These are phyloP conservation scores for Zaprionus gabonicus DNA, from an alignment of 1,140 invertebrate genomes.

Conservation along the genomic window DNA sequence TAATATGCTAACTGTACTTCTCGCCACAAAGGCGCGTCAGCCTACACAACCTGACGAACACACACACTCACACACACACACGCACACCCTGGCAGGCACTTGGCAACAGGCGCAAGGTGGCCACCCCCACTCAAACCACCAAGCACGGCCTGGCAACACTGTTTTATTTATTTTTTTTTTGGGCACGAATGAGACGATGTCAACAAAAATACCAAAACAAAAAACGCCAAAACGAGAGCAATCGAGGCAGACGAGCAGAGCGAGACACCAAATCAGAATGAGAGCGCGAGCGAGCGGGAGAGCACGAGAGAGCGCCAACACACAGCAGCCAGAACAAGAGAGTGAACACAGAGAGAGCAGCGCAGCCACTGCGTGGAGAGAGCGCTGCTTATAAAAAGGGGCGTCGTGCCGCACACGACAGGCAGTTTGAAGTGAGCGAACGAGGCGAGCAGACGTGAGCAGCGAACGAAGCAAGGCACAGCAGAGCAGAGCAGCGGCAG, in stretches of 20 bases:
- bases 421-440: conserved; percentile 55
- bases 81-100: conserved; percentile 30
- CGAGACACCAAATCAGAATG: conserved; percentile 16
- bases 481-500: conserved; percentile 16
- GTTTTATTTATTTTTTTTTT: conserved; percentile 52
- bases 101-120: conserved; percentile 77
- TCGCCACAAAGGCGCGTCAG: conserved; percentile 55
- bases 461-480: conserved; percentile 18
- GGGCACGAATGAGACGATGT: conserved; percentile 78
- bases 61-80: conserved; percentile 16
- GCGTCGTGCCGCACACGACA: conserved; percentile 28
- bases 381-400: conserved; percentile 56
- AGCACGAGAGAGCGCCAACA: conserved; percentile 1
- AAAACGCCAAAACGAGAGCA: conserved; percentile 47
- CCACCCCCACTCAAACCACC: conserved; percentile 18
- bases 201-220: conserved; percentile 84
- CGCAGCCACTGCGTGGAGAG: conserved; percentile 33
- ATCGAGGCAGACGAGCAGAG: conserved; percentile 20
- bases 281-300: conserved; percentile 3
- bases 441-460: conserved; percentile 44
- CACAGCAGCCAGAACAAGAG: conserved; percentile 3
- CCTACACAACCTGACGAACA: conserved; percentile 45
- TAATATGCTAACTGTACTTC: conserved; percentile 83
- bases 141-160: conserved; percentile 45
- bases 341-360: not conserved